These are phyloP conservation scores for Dermatemys mawii DNA, from an alignment of 2,113 vertebrate genomes.

Conservation along the genomic window DNA sequence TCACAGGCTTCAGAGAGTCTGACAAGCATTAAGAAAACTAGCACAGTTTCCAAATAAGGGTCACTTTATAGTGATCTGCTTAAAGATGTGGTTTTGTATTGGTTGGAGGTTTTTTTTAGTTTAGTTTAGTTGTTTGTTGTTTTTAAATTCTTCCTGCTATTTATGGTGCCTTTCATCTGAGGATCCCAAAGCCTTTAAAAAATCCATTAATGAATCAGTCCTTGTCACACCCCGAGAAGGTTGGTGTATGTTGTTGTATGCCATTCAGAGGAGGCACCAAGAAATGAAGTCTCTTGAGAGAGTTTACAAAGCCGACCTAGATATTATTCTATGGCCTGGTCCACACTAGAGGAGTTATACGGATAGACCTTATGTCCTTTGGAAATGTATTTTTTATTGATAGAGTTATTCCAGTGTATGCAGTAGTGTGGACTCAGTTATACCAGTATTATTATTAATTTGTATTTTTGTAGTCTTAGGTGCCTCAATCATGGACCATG, in stretches of 20 bases:
- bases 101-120: too few species aligned
- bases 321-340: neutral
- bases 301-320: neutral
- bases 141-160: too few species aligned
- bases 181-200: neutral
- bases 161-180: neutral
- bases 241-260: neutral
- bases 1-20: neutral
- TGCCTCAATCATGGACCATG: neutral
- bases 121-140: too few species aligned
- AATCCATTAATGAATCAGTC: neutral
- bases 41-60: too few species aligned
- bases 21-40: neutral
- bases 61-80: neutral
- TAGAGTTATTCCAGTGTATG: neutral
- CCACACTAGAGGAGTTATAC: neutral
- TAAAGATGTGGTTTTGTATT: neutral
- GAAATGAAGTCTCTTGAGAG: neutral
- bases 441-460: neutral
- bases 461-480: neutral
- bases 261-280: neutral
- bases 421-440: neutral
- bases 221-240: neutral
- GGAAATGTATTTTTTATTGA: neutral
- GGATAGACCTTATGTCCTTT: neutral